Conservation (phyloP, 1,140 invertebrate species). For the Drosophila busckii region DNA sequence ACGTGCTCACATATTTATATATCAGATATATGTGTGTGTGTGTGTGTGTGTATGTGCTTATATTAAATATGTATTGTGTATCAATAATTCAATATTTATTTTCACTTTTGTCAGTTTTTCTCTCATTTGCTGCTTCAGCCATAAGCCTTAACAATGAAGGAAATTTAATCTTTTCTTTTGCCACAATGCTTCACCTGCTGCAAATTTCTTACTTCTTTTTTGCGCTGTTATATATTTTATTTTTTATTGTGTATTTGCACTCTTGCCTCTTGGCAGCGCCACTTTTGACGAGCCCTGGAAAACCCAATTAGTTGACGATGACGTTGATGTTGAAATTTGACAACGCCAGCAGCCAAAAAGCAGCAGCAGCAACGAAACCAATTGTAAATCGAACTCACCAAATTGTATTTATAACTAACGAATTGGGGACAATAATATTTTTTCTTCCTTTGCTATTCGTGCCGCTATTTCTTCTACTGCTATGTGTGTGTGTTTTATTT, state of each 20-base stretch:
- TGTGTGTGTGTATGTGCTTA: conserved; percentile 5
- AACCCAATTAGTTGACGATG: conserved; percentile 68
- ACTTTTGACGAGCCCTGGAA: conserved; percentile 45
- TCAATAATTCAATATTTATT: conserved; percentile 76
- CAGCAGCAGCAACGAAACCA: conserved; percentile 15
- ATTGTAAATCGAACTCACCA: conserved; percentile 55
- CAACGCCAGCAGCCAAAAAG: conserved; percentile 26
- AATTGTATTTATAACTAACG: conserved; percentile 58
- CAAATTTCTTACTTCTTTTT: conserved; percentile 32
- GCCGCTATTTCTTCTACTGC: conserved; percentile 1
- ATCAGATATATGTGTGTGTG: neutral
- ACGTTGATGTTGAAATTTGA: conserved; percentile 56
- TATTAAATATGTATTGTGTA: conserved; percentile 60
- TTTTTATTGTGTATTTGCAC: conserved; percentile 21
- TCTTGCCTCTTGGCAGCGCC: neutral
- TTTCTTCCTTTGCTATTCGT: too few species aligned
- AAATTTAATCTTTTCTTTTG: conserved; percentile 69
- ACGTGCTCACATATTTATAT: neutral
- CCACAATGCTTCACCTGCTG: conserved; percentile 39
- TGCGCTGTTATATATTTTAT: neutral
- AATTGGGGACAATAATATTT: conserved; percentile 29
- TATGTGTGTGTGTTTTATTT: neutral
- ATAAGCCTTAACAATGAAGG: conserved; percentile 63
- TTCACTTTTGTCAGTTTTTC: conserved; percentile 56
- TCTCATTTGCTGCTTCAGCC: conserved; percentile 47